Evolutionary conservation across 2,113 vertebrate genomes (phyloP), one percentile per base, ranked within the genome.

Genomic region (Microtus oregoni): DNA sequence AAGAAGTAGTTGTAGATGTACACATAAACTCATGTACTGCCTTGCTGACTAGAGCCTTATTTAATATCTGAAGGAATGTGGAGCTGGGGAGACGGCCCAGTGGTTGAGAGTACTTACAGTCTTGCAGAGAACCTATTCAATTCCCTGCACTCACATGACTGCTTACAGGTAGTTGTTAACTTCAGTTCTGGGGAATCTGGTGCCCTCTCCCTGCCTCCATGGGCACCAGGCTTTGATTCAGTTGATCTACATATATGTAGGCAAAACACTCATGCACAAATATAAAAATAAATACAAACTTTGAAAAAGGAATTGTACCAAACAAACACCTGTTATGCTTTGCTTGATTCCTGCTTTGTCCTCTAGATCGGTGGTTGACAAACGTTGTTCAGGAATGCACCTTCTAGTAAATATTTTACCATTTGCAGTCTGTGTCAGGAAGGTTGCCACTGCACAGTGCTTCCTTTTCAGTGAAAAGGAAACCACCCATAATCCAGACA

Each of bases 331-430:
- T 28, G 14, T 63, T 41, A 28, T 38, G 35, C 22, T 85, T 44
- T 85, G 61, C 20, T 78, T 87, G 58, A 85, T 73, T 78, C 41
- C 93, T 95, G 26, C 20, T 79, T 87, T 91, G 70, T 89, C 22
- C 2, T 55, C 63, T 85, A 52, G 72, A 44, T 14, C 22, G 68
- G 78, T 92, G 41, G 65, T 26, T 87, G 30, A 77, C 55, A 93
- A 89, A 50, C 8, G 32, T 96, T 96, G 32, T 78, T 86, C 20
- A 52, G 47, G 75, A 92, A 95, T 65, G 17, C 14, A 61, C 41
- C 17, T 82, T 24, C 81, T 15, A 89, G 28, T 52, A 89, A 90
- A 78, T 82, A 89, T 63, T 94, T 97, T 52, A 72, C 8, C 30
- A 11, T 44, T 55, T 41, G 22, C 50, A n/a, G 30, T 12, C 32